phyloP scores from a whole-genome alignment of 1,140 invertebrate genomes.

The Cherax quadricarinatus region DNA sequence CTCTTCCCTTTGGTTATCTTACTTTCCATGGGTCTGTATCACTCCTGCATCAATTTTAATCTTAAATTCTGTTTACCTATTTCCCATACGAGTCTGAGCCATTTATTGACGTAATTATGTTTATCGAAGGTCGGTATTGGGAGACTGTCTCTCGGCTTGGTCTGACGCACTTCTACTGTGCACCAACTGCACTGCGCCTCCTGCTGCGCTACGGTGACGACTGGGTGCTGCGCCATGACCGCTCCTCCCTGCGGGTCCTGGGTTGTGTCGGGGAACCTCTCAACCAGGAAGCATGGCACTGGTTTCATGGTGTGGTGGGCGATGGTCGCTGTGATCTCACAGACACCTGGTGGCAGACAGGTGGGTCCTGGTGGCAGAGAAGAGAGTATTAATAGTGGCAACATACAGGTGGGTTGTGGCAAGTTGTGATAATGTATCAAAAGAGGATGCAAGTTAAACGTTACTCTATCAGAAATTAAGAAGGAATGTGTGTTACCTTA shows the following conservation, averaged over 20 bases:
- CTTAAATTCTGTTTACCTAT: too few relatives aligned
- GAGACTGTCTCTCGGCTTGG: conserved; percentile 79
- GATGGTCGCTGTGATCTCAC: conserved; percentile 78
- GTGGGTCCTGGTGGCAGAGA: conserved; percentile 69
- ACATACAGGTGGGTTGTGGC: too few relatives aligned
- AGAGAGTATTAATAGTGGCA: neutral
- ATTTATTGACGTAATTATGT: neutral
- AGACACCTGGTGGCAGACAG: conserved; percentile 81
- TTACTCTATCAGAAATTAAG: too few relatives aligned
- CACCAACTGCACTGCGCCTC: conserved; percentile 80
- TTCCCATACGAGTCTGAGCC: too few relatives aligned
- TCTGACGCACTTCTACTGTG: conserved; percentile 79
- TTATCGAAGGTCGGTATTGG: conserved; percentile 78
- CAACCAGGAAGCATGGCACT: conserved; percentile 80
- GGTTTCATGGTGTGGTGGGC: conserved; percentile 79
- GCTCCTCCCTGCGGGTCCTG: conserved; percentile 77
- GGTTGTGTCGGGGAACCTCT: conserved; percentile 81
- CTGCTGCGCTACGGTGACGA: conserved; percentile 85
- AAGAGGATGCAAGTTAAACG: too few relatives aligned
- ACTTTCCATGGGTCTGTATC: too few relatives aligned
- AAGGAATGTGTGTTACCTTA: too few relatives aligned
- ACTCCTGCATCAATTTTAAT: too few relatives aligned
- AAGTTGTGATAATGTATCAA: too few relatives aligned
- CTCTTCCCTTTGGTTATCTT: too few relatives aligned
- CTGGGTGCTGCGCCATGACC: conserved; percentile 78